Conservation (phyloP, 2,888 invertebrate genomes). For the Tuberolachnus salignus region DNA sequence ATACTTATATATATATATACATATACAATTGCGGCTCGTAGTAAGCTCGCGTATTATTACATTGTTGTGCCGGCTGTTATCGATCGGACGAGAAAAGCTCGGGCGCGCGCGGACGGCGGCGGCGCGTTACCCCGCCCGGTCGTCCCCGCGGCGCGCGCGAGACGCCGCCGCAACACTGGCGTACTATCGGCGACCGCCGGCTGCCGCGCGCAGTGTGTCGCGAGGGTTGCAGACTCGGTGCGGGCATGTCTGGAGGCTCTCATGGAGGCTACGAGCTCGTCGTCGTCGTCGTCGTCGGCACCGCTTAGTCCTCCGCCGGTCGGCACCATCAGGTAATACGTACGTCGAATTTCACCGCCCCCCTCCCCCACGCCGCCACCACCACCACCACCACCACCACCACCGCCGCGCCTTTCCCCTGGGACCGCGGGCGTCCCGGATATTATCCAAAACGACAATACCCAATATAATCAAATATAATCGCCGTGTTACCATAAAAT, state of each 20-base stretch:
- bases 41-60: constrained; percentile 45
- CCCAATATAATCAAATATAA: too few species aligned
- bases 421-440: too few species aligned
- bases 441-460: too few species aligned
- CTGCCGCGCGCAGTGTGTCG: constrained; percentile 36
- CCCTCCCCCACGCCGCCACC: background rate
- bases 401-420: too few species aligned
- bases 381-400: too few species aligned
- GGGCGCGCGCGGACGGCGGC: constrained; percentile 42
- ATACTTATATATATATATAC: background rate
- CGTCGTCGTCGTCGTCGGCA: constrained; percentile 49
- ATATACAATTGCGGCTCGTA: constrained; percentile 12
- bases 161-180: background rate
- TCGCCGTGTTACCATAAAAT: too few species aligned
- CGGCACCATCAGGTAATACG: constrained; percentile 34
- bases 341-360: too few species aligned
- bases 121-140: background rate
- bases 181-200: background rate
- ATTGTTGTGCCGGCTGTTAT: constrained; percentile 56
- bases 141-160: background rate
- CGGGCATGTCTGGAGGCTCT: constrained; percentile 52
- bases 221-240: constrained; percentile 48
- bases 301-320: constrained; percentile 48
- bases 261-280: constrained; percentile 57
- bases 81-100: constrained; percentile 48